phyloP scores from a whole-genome alignment of 2,888 invertebrate species.

The Criorhina ranunculi region DNA sequence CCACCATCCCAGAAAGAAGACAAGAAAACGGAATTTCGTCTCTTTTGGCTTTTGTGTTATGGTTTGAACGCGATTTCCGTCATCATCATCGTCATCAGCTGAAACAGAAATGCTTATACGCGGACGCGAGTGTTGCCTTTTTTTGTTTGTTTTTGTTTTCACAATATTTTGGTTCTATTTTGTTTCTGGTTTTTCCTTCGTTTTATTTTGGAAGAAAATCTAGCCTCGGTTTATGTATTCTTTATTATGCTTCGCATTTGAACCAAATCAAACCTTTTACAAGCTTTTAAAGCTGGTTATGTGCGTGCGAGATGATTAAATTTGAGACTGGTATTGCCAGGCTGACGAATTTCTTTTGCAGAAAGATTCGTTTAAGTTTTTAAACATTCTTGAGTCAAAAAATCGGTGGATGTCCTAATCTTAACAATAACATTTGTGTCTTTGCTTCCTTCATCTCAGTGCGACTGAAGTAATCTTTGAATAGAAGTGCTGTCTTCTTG shows the following conservation, averaged over 20 bases:
- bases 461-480: too few species aligned
- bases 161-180: background rate
- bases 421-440: too few species aligned
- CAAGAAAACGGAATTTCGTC: background rate
- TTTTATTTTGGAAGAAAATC: background rate
- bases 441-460: too few species aligned
- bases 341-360: too few species aligned
- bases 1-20: background rate
- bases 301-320: too few species aligned
- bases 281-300: background rate
- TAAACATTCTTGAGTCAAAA: too few species aligned
- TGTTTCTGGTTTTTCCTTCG: background rate
- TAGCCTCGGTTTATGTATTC: background rate
- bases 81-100: constrained; percentile 18
- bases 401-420: too few species aligned
- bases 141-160: constrained; percentile 30
- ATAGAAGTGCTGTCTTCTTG: too few species aligned
- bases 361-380: too few species aligned
- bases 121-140: background rate
- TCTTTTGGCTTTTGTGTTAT: constrained; percentile 20
- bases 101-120: too few species aligned
- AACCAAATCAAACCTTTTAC: background rate
- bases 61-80: constrained; percentile 44
- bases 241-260: background rate
- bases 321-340: background rate